These are phyloP conservation scores for Scortum barcoo DNA, from an alignment of 2,113 vertebrate species.

Conservation along the genomic window DNA sequence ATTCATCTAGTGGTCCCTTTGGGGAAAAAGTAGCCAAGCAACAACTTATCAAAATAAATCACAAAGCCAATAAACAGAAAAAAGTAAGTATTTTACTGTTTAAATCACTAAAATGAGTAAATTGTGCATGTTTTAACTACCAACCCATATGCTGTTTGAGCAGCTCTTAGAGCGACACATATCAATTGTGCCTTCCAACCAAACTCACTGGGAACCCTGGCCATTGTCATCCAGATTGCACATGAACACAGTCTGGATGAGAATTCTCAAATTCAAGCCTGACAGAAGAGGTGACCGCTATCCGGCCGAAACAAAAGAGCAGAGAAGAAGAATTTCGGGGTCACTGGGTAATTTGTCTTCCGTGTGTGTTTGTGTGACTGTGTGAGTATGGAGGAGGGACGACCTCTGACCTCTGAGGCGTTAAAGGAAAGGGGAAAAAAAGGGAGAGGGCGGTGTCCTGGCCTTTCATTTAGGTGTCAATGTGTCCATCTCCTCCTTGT, in stretches of 20 bases:
- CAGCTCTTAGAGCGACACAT: slow-evolving; percentile 6
- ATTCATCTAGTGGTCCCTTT: background rate
- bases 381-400: slow-evolving; percentile 76
- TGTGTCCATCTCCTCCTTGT: slow-evolving; percentile 56
- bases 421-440: slow-evolving; percentile 73
- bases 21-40: background rate
- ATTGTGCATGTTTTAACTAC: background rate
- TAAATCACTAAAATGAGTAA: background rate
- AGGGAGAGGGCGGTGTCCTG: slow-evolving; percentile 62
- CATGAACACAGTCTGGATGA: slow-evolving; percentile 55
- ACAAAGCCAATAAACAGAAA: background rate
- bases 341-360: slow-evolving; percentile 83
- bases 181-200: slow-evolving; percentile 7
- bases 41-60: background rate
- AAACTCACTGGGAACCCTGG: background rate
- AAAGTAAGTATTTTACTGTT: background rate
- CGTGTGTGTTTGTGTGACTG: slow-evolving; percentile 70
- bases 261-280: slow-evolving; percentile 55
- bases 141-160: background rate
- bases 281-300: slow-evolving; percentile 74
- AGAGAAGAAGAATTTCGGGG: slow-evolving; percentile 78
- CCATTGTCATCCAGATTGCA: slow-evolving; percentile 61
- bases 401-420: slow-evolving; percentile 77
- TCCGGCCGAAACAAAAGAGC: slow-evolving; percentile 69
- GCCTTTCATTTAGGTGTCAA: slow-evolving; percentile 74